Evolutionary conservation across 1,140 invertebrate species (phyloP).

Genomic region (Temnothorax nylanderi): DNA sequence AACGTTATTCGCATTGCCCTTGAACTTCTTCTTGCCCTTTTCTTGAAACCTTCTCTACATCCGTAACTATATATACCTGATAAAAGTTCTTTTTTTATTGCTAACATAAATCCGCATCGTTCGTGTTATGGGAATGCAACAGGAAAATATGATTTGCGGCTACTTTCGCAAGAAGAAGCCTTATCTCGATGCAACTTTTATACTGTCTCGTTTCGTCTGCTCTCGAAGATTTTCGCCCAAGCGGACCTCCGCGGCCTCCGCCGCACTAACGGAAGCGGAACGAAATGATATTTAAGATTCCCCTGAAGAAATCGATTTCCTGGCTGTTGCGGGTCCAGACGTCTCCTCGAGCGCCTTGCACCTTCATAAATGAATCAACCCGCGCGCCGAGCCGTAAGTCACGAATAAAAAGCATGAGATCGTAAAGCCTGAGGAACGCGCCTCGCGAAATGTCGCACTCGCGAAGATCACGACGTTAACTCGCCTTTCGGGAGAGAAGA

Average conservation of each 20-base stretch:
- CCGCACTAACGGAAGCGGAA: constrained; percentile 44
- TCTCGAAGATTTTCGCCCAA: not conserved
- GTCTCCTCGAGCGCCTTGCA: constrained; percentile 30
- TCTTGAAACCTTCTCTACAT: too few relatives aligned
- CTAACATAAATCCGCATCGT: constrained; percentile 25
- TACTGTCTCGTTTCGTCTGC: constrained; percentile 28
- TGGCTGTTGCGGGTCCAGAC: constrained; percentile 51
- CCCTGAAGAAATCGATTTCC: constrained; percentile 68
- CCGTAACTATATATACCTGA: not conserved
- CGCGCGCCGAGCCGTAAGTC: constrained; percentile 50
- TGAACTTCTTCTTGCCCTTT: not conserved
- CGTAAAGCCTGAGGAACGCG: constrained; percentile 42
- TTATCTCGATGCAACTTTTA: constrained; percentile 43
- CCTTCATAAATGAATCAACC: constrained; percentile 70
- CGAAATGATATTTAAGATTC: constrained; percentile 66
- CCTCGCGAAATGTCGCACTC: constrained; percentile 35
- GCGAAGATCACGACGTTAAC: constrained; percentile 36
- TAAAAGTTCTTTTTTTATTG: not conserved
- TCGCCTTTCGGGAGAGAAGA: constrained; percentile 31
- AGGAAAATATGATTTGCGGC: constrained; percentile 37
- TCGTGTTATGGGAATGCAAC: not conserved
- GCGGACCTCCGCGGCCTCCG: not conserved
- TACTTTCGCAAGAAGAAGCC: constrained; percentile 5
- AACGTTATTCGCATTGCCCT: not conserved
- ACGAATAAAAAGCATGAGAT: constrained; percentile 64